Evolutionary conservation across 1,140 invertebrate genomes (phyloP), one percentile per base, ranked within the genome.

Genomic region (Eufriesea mexicana): DNA sequence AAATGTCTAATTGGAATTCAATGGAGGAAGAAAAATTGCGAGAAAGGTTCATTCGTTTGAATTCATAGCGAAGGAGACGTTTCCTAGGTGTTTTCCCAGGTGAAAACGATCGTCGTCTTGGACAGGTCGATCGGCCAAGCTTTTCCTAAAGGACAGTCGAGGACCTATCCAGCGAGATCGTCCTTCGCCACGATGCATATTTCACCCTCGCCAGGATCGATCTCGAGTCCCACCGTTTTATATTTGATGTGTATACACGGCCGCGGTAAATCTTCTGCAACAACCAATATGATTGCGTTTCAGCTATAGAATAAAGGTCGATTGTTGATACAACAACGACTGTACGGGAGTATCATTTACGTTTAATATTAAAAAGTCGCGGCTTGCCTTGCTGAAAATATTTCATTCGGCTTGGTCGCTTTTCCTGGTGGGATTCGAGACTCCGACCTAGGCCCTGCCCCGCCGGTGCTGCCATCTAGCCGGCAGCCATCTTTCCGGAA

Each of bases 241-340:
- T 80, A 84, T 77, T 72, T 87, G 68, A 72, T 86, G 77, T 85
- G 28, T 87, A 45, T 76, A 74, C 55, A 61, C 78, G 84, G 76
- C 85, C 88, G 84, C 89, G 78, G 86, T 89, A 85, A 75, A 83
- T 72, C 74, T 84, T 84, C 62, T 84, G 78, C 84, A 84, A 89
- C 89, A 91, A 91, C 89, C 90, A 91, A 90, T 90, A 87, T 91
- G 90, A 90, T 89, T 91, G 88, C 83, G 84, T 89, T 87, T 89
- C 83, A 84, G 67, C 75, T 89, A 89, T 85, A 85, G 80, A 79
- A 85, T 79, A 85, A 35, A 35, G 70, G 62, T 86, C 78, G 85
- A 90, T 90, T 90, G 89, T 91, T 90, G 88, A 91, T 90, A 89
- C 90, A 90, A 91, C 90, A 90, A 90, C 85, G 83, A 78, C 73